These are phyloP conservation scores for Rhinophrynus dorsalis DNA, from an alignment of 2,797 vertebrate species.

Conservation along the genomic window DNA sequence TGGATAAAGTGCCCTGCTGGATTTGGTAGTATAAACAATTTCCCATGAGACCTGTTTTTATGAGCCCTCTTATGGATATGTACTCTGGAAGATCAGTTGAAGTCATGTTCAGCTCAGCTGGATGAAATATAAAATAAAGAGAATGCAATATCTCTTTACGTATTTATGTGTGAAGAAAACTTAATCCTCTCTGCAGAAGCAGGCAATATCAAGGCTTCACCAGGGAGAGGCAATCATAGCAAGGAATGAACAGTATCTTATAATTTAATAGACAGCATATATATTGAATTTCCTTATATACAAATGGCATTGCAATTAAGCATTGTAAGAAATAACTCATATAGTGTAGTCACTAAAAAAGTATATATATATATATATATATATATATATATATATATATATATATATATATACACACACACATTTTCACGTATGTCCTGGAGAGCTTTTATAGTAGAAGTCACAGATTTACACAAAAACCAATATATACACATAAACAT, in stretches of 20 bases:
- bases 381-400: too few relatives aligned
- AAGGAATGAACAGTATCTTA: slow-evolving; percentile 34
- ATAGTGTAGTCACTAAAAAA: too few relatives aligned
- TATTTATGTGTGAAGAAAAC: slow-evolving; percentile 46
- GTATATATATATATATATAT: too few relatives aligned
- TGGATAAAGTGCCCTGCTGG: slow-evolving; percentile 10
- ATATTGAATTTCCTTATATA: not conserved
- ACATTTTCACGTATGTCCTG: too few relatives aligned
- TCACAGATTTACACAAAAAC: too few relatives aligned
- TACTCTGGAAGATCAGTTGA: slow-evolving; percentile 26
- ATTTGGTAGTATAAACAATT: slow-evolving; percentile 20
- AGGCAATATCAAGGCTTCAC: slow-evolving; percentile 39
- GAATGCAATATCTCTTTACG: slow-evolving; percentile 40
- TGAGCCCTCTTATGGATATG: slow-evolving; percentile 36
- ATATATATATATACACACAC: too few relatives aligned
- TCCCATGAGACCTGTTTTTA: slow-evolving; percentile 28
- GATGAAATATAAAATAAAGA: slow-evolving; percentile 41
- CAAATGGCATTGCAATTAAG: slow-evolving; percentile 1
- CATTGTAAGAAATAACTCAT: too few relatives aligned
- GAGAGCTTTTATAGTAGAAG: too few relatives aligned
- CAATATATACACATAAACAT: too few relatives aligned
- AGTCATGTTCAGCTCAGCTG: slow-evolving; percentile 38
- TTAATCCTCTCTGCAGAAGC: slow-evolving; percentile 43
- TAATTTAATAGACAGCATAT: slow-evolving; percentile 21
- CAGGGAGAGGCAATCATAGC: slow-evolving; percentile 23